Conservation (phyloP, 2,888 invertebrate species). For the Hedychridium roseum region DNA sequence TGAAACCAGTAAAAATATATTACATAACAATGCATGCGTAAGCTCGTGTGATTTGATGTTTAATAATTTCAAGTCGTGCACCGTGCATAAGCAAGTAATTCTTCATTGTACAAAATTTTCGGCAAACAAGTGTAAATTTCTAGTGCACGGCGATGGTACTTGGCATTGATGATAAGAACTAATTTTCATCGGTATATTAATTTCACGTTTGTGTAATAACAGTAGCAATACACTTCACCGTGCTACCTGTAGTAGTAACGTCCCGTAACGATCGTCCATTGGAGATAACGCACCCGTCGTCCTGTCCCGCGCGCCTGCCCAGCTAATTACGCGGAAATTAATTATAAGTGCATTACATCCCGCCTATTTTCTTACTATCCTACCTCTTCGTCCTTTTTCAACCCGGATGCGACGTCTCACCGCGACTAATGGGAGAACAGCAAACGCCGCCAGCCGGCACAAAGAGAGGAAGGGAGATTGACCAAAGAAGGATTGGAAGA, state of each 20-base stretch:
- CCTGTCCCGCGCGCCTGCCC: conserved; percentile 18
- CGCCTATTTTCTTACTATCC: conserved; percentile 29
- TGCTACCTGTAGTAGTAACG: conserved; percentile 31
- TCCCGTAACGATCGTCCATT: conserved; percentile 47
- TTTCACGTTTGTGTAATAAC: conserved; percentile 20
- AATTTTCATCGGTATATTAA: conserved; percentile 20
- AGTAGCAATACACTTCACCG: conserved; percentile 22
- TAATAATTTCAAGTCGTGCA: too few species aligned
- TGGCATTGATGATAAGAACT: too few species aligned
- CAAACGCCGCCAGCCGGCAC: not conserved
- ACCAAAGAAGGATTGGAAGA: not conserved
- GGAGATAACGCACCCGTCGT: conserved; percentile 38
- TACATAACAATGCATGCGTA: too few species aligned
- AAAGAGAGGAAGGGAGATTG: not conserved
- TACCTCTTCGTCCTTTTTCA: conserved; percentile 3
- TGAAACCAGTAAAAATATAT: too few species aligned
- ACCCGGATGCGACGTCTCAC: not conserved
- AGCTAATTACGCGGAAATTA: conserved; percentile 57
- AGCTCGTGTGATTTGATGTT: too few species aligned
- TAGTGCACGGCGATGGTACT: too few species aligned
- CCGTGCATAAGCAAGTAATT: too few species aligned
- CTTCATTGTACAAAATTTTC: too few species aligned
- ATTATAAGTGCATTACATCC: conserved; percentile 48
- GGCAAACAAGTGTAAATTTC: too few species aligned
- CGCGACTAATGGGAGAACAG: conserved; percentile 6